Conservation (phyloP, 1,140 invertebrate species). For the Leguminivora glycinivorella region DNA sequence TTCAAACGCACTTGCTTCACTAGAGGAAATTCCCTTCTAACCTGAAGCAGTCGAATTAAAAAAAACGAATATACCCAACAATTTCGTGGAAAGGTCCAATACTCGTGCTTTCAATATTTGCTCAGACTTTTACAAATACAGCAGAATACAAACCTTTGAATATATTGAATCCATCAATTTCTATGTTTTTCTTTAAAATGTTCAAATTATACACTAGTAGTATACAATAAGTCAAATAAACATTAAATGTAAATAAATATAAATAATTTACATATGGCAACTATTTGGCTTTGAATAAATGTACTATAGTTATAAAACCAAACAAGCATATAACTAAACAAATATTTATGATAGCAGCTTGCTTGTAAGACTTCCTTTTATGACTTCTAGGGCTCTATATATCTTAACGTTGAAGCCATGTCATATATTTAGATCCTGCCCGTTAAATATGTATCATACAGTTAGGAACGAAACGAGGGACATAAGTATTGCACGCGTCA, state of each 20-base stretch:
- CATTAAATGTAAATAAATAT: conserved; percentile 62
- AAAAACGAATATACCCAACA: conserved; percentile 39
- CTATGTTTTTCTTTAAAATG: neutral
- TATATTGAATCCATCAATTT: neutral
- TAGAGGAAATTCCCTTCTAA: conserved; percentile 51
- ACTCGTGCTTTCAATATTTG: conserved; percentile 72
- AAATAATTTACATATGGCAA: conserved; percentile 74
- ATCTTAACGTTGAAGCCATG: neutral
- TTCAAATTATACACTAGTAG: neutral
- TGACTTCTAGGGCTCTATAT: neutral
- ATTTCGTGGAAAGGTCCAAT: conserved; percentile 52
- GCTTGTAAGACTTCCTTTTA: neutral
- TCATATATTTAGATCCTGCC: neutral
- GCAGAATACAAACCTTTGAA: conserved; percentile 66
- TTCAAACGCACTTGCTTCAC: conserved; percentile 22
- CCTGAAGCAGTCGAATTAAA: conserved; percentile 55
- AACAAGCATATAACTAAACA: conserved; percentile 14
- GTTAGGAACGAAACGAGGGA: conserved; percentile 8
- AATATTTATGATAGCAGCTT: neutral
- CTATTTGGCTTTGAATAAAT: conserved; percentile 75
- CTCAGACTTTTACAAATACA: conserved; percentile 59
- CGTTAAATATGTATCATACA: neutral
- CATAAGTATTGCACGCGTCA: conserved; percentile 5
- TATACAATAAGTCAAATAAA: conserved; percentile 38
- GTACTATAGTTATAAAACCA: conserved; percentile 43